A percentile compares a stretch with the other conserved stretches of the same genome.
Conservation (phyloP, 2,888 invertebrate genomes). For the Tillus elongatus region DNA sequence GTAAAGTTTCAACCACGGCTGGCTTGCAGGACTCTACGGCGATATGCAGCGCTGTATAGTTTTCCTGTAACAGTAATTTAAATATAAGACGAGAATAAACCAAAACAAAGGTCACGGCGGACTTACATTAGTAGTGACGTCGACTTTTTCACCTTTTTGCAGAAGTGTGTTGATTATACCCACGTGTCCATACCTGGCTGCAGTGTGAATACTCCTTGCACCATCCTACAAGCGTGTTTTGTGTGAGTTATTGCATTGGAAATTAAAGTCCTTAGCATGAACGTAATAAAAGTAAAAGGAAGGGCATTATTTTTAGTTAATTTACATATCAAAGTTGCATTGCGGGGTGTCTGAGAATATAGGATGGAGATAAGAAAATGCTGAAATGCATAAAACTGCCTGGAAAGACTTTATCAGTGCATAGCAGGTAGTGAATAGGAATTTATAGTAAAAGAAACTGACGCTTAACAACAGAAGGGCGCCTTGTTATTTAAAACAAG, state of each 20-base stretch:
- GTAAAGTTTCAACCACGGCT: slow-evolving; percentile 86
- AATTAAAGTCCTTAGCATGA: no score
- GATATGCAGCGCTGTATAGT: slow-evolving; percentile 95
- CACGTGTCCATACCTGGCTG: slow-evolving; percentile 93
- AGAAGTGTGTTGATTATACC: slow-evolving; percentile 93
- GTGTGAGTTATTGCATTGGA: no score
- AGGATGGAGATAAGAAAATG: no score
- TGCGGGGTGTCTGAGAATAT: no score
- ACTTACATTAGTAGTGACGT: slow-evolving; percentile 86
- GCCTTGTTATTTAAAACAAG: no score
- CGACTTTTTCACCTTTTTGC: slow-evolving; percentile 94
- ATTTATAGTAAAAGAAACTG: no score
- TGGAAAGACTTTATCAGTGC: no score
- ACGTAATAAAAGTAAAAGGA: no score
- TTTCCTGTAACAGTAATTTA: slow-evolving; percentile 65
- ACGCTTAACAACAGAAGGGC: no score
- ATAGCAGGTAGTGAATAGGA: no score
- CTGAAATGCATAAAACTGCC: no score
- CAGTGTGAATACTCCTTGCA: slow-evolving; percentile 95
- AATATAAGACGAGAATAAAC: background rate
- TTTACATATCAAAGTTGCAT: background rate
- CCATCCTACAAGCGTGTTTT: slow-evolving; percentile 66
- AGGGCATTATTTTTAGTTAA: background rate
- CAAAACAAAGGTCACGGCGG: slow-evolving; percentile 16
- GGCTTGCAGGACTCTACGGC: slow-evolving; percentile 93